phyloP scores from a whole-genome alignment of 2,888 invertebrate genomes.

The Uropetala carovei region DNA sequence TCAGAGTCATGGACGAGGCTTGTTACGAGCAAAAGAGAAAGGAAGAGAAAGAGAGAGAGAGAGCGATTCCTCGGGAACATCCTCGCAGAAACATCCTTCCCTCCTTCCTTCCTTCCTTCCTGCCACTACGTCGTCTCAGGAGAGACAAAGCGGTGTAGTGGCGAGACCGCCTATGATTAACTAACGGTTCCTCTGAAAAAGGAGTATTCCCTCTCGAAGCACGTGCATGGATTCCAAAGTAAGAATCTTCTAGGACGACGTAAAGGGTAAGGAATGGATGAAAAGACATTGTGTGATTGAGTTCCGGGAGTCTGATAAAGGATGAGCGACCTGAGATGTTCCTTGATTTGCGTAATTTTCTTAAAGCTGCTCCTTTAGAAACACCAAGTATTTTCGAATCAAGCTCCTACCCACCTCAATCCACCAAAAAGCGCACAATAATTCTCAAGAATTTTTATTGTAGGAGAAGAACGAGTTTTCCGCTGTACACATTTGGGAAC shows the following conservation, averaged over 20 bases:
- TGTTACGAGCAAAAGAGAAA: conserved; percentile 18
- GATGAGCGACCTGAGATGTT: not conserved
- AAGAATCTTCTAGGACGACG: conserved; percentile 14
- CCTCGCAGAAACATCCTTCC: not conserved
- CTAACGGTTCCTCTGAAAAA: conserved; percentile 32
- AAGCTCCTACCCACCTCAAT: not conserved
- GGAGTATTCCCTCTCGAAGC: conserved; percentile 13
- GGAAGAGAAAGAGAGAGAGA: not conserved
- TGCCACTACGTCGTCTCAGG: not conserved
- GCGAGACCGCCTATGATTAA: conserved; percentile 35
- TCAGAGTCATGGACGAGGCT: not conserved
- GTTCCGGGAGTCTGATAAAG: not conserved
- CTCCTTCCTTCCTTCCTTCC: too few relatives aligned
- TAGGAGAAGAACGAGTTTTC: too few relatives aligned
- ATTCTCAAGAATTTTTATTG: too few relatives aligned
- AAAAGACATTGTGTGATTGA: conserved; percentile 17
- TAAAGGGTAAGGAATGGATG: conserved; percentile 24
- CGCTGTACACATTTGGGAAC: too few relatives aligned
- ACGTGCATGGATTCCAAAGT: conserved; percentile 17
- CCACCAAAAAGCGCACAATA: not conserved
- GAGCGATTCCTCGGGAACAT: not conserved
- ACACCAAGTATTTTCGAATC: not conserved
- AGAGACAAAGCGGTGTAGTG: conserved; percentile 11
- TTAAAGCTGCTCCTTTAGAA: not conserved
- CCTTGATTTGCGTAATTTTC: too few relatives aligned